These are phyloP conservation scores for Acrossocheilus fasciatus DNA, from an alignment of 2,797 vertebrate species.

Conservation along the genomic window DNA sequence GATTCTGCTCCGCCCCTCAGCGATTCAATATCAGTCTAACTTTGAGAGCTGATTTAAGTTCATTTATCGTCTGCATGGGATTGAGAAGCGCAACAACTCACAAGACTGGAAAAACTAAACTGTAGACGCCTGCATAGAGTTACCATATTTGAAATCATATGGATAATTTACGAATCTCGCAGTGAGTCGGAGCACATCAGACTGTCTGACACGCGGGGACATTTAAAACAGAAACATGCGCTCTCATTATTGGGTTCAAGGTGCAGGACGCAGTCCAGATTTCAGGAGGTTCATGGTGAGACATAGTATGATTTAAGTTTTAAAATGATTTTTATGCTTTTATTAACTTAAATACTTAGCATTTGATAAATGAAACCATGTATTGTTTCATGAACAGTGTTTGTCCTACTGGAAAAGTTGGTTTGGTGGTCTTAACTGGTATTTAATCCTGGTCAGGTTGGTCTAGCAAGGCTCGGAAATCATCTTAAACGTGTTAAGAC, in stretches of 20 bases:
- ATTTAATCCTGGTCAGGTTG: neutral
- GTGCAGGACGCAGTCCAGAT: slow-evolving; percentile 64
- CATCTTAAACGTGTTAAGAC: neutral
- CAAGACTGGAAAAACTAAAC: neutral
- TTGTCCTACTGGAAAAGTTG: neutral
- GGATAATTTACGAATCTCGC: neutral
- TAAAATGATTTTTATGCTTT: neutral
- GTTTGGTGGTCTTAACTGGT: neutral
- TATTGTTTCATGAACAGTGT: neutral
- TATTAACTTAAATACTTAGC: neutral
- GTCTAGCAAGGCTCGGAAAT: neutral
- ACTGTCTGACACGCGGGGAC: slow-evolving; percentile 1
- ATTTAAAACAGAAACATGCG: slow-evolving; percentile 64
- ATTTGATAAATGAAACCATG: neutral
- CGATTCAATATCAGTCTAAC: slow-evolving; percentile 14
- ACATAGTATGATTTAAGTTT: slow-evolving; percentile 40
- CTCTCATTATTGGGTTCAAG: slow-evolving; percentile 65
- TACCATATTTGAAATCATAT: neutral
- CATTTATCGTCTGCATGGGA: slow-evolving; percentile 11
- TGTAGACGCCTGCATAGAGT: neutral
- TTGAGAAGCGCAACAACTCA: neutral
- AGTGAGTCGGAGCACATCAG: neutral
- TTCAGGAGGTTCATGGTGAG: slow-evolving; percentile 79
- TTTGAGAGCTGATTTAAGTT: slow-evolving; percentile 39
- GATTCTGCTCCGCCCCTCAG: slow-evolving; percentile 41